Evolutionary conservation across 2,797 vertebrate species (phyloP).

Genomic region (Nyctalus aviator): DNA sequence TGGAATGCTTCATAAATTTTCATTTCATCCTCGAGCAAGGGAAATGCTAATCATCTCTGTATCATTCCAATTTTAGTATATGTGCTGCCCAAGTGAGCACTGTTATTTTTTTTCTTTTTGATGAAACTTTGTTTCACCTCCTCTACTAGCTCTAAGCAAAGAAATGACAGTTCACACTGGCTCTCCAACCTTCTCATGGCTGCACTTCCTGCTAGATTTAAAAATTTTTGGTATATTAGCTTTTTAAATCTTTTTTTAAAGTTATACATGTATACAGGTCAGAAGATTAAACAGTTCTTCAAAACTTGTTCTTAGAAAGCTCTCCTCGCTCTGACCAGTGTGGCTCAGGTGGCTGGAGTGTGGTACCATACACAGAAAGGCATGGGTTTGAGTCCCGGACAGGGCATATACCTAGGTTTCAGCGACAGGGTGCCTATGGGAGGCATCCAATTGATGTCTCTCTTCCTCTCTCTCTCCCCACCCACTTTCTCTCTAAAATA

Average conservation of each 20-base stretch:
- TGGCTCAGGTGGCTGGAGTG: background rate
- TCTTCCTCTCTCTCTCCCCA: background rate
- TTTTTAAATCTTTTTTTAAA: background rate
- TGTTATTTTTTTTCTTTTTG: background rate
- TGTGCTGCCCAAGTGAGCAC: background rate
- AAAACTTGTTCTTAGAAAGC: background rate
- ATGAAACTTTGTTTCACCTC: background rate
- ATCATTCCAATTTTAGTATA: background rate
- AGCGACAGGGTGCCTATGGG: background rate
- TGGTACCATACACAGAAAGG: background rate
- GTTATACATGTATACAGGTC: background rate
- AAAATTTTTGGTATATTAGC: background rate
- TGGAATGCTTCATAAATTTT: background rate
- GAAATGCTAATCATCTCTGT: background rate
- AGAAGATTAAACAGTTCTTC: background rate
- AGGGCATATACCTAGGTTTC: background rate
- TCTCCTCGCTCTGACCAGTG: background rate
- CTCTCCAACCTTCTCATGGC: background rate
- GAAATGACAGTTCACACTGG: background rate
- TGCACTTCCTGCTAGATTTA: background rate
- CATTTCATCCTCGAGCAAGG: background rate
- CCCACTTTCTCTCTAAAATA: background rate
- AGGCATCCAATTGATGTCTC: background rate
- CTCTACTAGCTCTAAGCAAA: background rate
- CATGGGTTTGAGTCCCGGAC: background rate